Conservation (phyloP, 2,797 vertebrate genomes). For the Sciurus vulgaris region DNA sequence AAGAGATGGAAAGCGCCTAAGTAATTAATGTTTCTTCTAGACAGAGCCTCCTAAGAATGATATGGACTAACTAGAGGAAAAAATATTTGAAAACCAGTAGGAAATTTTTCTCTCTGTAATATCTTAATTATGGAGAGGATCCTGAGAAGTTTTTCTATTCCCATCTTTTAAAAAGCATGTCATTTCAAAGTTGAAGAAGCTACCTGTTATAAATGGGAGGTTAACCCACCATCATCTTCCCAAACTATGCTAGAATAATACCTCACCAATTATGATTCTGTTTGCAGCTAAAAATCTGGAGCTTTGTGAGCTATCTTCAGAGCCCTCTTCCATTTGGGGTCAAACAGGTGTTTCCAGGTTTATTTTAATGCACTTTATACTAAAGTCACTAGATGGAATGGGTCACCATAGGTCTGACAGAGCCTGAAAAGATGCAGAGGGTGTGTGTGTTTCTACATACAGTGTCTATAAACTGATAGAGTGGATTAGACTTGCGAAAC, state of each 20-base stretch:
- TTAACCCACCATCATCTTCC: not conserved
- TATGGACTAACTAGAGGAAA: not conserved
- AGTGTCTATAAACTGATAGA: not conserved
- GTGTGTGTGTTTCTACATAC: not conserved
- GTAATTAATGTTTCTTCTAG: not conserved
- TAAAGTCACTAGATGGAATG: not conserved
- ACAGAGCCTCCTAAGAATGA: not conserved
- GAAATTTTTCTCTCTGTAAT: not conserved
- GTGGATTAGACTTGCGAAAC: not conserved
- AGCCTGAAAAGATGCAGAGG: not conserved
- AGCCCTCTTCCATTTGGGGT: not conserved
- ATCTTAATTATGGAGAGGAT: not conserved
- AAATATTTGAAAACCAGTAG: not conserved
- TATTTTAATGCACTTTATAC: not conserved
- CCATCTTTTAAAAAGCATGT: not conserved
- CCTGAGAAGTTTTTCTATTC: not conserved
- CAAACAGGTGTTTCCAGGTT: not conserved
- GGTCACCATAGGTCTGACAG: not conserved
- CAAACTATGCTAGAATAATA: not conserved
- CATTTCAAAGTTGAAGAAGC: slow-evolving; percentile 36
- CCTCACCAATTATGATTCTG: not conserved
- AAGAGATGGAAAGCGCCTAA: not conserved
- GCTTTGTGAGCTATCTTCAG: not conserved
- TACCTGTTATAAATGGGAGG: not conserved
- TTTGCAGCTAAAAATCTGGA: not conserved